Evolutionary conservation across 1,140 invertebrate genomes (phyloP), one percentile per base, ranked within the genome.

Genomic region (Lasioglossum baleicum): DNA sequence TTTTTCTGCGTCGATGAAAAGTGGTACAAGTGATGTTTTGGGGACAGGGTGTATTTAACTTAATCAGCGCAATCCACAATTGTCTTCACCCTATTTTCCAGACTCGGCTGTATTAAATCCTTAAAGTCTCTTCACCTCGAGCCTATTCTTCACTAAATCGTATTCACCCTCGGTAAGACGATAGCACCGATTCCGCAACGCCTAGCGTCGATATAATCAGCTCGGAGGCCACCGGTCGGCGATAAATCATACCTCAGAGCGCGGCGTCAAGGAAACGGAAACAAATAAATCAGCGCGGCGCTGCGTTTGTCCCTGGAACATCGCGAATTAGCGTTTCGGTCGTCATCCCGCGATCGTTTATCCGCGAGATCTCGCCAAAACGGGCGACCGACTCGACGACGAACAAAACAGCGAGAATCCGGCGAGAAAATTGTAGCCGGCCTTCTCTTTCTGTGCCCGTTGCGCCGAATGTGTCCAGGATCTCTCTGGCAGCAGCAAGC

Each of bases 401-500:
- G 35, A 35, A 35, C 35, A 35, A 35, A 35, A 35, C 35, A 4
- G 35, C 35, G 35, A 35, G 35, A 35, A 35, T 2, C 35, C 35
- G 35, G 35, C 35, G 35, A 35, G 35, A 35, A 35, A 35, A 35
- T 35, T 35, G 35, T 35, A 35, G 35, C 35, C 35, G 35, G 35
- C 5, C 35, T 35, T 35, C 35, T 35, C 35, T 35, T 35, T 35
- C 40, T 8, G 60, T 26, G 60, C 35, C 74, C 84, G 61, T 6
- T 60, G 58, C 63, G 79, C 79, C 74, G 51, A 85, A 85, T 81
- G 44, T 77, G 75, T 79, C 73, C 53, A 53, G 56, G 42, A 60
- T 20, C 53, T 48, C 53, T 48, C 31, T 58, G 58, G 15, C 20
- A 13, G 17, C 48, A 42, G 35, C 35, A 35, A 35, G 35, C 35